Percentiles rank a stretch among this genome's conserved stretches.
Conservation (phyloP, 2,797 vertebrate genomes). For the Gastrophryne carolinensis region DNA sequence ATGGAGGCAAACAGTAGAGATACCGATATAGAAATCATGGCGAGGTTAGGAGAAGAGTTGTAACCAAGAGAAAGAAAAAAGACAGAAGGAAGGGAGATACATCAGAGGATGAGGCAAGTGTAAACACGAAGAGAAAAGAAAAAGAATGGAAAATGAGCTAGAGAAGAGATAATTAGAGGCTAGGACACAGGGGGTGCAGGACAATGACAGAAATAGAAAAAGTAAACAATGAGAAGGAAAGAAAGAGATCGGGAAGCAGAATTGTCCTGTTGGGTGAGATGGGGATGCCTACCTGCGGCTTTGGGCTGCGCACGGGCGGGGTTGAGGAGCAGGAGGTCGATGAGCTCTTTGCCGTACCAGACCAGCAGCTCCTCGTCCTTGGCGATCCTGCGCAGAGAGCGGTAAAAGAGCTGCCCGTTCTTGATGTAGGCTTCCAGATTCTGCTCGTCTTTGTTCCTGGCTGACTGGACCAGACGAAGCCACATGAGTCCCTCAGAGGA, state of each 20-base stretch:
- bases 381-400: constrained; percentile 89
- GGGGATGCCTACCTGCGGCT: constrained; percentile 76
- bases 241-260: not conserved
- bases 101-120: too few species aligned
- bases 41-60: too few species aligned
- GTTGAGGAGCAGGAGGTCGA: constrained; percentile 85
- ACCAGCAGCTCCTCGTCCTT: constrained; percentile 96
- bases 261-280: not conserved
- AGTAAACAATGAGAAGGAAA: not conserved
- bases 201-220: not conserved
- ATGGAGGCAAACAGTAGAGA: too few species aligned
- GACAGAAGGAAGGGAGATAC: too few species aligned
- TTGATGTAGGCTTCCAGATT: constrained; percentile 97
- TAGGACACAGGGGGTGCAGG: not conserved
- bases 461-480: constrained; percentile 91
- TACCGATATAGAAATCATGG: too few species aligned
- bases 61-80: too few species aligned
- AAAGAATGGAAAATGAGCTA: not conserved
- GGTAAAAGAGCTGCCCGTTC: constrained; percentile 93
- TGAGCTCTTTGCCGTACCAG: constrained; percentile 94
- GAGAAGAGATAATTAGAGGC: too few species aligned
- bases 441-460: constrained; percentile 90
- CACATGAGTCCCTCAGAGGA: constrained; percentile 94
- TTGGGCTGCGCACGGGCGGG: constrained; percentile 76
- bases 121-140: too few species aligned